These are phyloP conservation scores for Arenaria interpres DNA, from an alignment of 2,113 vertebrate species.

Conservation along the genomic window DNA sequence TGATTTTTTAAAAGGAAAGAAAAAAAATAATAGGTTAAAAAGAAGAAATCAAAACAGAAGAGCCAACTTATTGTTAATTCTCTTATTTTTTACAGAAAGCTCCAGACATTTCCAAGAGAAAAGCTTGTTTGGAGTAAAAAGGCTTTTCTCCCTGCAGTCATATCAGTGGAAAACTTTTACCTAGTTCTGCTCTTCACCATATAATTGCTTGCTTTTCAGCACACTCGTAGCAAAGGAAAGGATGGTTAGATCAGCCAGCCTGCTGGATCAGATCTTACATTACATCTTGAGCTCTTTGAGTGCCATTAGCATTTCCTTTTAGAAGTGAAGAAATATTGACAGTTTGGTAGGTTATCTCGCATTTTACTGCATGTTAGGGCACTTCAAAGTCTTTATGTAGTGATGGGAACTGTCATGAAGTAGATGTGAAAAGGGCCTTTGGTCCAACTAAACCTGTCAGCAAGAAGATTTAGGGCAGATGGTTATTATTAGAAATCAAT, in stretches of 20 bases:
- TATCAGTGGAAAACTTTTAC: conserved; percentile 54
- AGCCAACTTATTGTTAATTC: not conserved
- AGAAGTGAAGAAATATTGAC: conserved; percentile 71
- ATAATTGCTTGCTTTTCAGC: conserved; percentile 63
- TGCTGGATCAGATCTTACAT: conserved; percentile 58
- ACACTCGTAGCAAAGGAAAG: not conserved
- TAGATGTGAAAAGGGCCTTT: conserved; percentile 67
- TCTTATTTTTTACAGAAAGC: not conserved
- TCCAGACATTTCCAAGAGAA: not conserved
- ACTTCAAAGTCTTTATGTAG: conserved; percentile 73
- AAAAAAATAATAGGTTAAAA: not conserved
- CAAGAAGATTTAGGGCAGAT: conserved; percentile 61
- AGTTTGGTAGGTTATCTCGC: conserved; percentile 62
- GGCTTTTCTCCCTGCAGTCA: not conserved
- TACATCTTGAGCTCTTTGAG: conserved; percentile 61
- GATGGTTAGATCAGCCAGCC: conserved; percentile 51
- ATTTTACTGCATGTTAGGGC: conserved; percentile 66
- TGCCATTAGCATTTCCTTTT: conserved; percentile 69
- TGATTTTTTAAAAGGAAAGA: not conserved
- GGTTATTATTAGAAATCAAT: conserved; percentile 72
- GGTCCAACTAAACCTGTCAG: conserved; percentile 70
- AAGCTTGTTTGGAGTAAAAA: conserved; percentile 34
- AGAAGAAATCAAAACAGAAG: not conserved
- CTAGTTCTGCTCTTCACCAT: conserved; percentile 38
- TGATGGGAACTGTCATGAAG: conserved; percentile 66